Evolutionary conservation across 2,113 vertebrate species (phyloP).

Genomic region (Pimephales promelas): DNA sequence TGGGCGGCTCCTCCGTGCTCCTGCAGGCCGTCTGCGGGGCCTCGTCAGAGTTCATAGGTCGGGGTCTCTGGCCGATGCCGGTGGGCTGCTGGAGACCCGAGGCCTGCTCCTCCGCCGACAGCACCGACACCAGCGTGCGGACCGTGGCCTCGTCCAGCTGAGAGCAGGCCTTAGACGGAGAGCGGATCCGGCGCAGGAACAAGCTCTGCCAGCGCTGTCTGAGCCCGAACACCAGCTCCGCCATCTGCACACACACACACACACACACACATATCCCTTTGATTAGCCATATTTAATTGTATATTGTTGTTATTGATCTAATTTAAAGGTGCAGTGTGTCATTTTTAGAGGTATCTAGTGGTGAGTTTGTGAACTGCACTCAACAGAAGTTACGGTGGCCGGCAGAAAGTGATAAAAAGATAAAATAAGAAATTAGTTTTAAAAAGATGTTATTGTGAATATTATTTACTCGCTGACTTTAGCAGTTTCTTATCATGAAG

Average conservation of each 20-base stretch:
- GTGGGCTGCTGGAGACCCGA: conserved; percentile 86
- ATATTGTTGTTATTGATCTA: too few relatives aligned
- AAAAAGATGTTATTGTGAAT: too few relatives aligned
- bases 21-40: conserved; percentile 54
- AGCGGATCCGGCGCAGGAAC: conserved; percentile 85
- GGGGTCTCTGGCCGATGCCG: conserved; percentile 92
- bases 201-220: conserved; percentile 92
- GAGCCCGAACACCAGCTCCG: conserved; percentile 83
- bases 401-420: too few relatives aligned
- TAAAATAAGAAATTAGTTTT: too few relatives aligned
- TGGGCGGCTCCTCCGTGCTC: conserved; percentile 62
- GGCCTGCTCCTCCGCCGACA: conserved; percentile 84
- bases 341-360: too few relatives aligned
- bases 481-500: too few relatives aligned
- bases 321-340: too few relatives aligned
- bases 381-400: too few relatives aligned
- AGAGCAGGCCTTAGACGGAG: conserved; percentile 87
- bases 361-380: too few relatives aligned
- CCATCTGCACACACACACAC: conserved; percentile 71
- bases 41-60: conserved; percentile 82
- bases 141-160: conserved; percentile 86
- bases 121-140: conserved; percentile 81
- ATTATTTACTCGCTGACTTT: too few relatives aligned
- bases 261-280: not conserved
- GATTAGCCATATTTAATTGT: too few relatives aligned